These are phyloP conservation scores for Eutolmus rufibarbis DNA, from an alignment of 2,888 invertebrate genomes.

Conservation along the genomic window DNA sequence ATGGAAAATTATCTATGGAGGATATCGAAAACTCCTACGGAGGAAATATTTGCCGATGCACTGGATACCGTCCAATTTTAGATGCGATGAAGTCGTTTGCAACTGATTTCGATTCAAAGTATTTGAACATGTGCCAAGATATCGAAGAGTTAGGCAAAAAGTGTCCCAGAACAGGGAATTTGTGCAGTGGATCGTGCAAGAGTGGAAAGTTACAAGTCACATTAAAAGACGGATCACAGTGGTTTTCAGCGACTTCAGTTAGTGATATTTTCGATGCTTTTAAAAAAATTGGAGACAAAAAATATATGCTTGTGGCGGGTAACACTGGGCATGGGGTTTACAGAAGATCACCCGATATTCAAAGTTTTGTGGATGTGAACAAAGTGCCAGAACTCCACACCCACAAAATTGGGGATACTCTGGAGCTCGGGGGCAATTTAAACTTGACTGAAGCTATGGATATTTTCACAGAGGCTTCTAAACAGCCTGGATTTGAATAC, in stretches of 20 bases:
- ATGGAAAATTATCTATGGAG: constrained; percentile 63
- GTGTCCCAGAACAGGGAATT: constrained; percentile 53
- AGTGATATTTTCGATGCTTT: constrained; percentile 69
- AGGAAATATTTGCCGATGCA: constrained; percentile 73
- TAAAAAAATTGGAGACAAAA: constrained; percentile 60
- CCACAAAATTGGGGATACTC: constrained; percentile 49
- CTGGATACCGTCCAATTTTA: constrained; percentile 68
- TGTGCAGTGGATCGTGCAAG: constrained; percentile 47
- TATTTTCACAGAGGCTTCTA: constrained; percentile 55
- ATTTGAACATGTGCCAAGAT: constrained; percentile 52
- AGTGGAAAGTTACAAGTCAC: constrained; percentile 60
- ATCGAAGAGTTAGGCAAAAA: constrained; percentile 63
- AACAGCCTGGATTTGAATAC: constrained; percentile 64
- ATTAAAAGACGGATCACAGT: constrained; percentile 61
- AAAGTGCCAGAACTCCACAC: constrained; percentile 66
- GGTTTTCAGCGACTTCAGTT: constrained; percentile 68
- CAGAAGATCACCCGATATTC: constrained; percentile 61
- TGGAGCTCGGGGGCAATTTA: constrained; percentile 64
- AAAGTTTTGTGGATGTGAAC: constrained; percentile 69
- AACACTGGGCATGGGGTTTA: constrained; percentile 76
- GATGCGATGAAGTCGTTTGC: constrained; percentile 67
- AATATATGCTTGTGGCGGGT: constrained; percentile 73
- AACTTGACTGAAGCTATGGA: constrained; percentile 64
- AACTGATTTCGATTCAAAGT: constrained; percentile 58
- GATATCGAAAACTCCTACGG: constrained; percentile 72